Base-by-base conservation (phyloP, 2,797 vertebrate species). In the Girardinus metallicus region DNA sequence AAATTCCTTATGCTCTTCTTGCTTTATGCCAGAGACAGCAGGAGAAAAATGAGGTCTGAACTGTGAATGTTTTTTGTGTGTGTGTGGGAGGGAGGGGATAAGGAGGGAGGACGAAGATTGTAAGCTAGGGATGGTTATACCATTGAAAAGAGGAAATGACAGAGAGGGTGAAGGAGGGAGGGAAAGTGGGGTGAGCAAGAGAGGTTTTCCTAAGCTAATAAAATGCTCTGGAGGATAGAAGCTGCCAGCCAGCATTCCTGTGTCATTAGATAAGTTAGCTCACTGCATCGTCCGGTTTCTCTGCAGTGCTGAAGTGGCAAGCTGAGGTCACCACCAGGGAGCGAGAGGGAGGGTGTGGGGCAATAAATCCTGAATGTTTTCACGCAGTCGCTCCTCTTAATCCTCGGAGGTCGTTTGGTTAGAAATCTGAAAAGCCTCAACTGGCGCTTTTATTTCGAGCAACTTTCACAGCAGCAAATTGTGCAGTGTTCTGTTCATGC, bases 201-300 rank as follows among this genome's bases (percentile, higher is more conserved):
- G 89, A 91, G 88, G 86, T 93, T 94, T 53, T 95, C 92, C 93
- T 94, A 85, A 92, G 93, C 94, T 93, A 95, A 95, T 95, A 94
- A 95, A 95, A 94, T 94, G 88, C 88, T 94, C 70, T 75, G 87
- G 91, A 91, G 91, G 88, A 91, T 92, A 87, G 89, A 95, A 92
- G 93, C 93, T 95, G 94, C 93, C 94, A 94, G 93, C 92, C 89
- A 93, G 93, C 94, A 95, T 96, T 96, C 94, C 93, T 94, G 91
- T 94, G 91, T 93, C 93, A 94, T 96, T 96, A 95, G 95, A 94
- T 94, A 94, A 95, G 92, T 94, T 90, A 80, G 89, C 91, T 93
- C 91, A 64, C 89, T 93, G 92, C 93, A 94, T 94, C 93, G 87
- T 95, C 90, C 84, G 85, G 91, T 95, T 94, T 93, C 94, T 94